Evolutionary conservation across 2,797 vertebrate genomes (phyloP), one percentile per base, ranked within the genome.

Genomic region (Fistularia commersonii): DNA sequence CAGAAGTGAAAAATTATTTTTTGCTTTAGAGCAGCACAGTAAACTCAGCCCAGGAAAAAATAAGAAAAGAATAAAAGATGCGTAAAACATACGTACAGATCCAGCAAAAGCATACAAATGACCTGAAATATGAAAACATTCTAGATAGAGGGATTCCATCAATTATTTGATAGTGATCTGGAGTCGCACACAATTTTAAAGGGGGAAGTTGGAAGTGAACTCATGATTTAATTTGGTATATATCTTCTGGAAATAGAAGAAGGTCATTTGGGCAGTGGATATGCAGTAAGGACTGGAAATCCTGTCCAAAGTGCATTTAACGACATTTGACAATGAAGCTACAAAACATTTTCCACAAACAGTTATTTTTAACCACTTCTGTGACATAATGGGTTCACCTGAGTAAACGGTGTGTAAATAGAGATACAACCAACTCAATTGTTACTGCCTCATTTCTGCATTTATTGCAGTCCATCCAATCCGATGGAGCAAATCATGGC

Each of bases 131-230:
- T 61, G 54, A 61, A 51, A 45, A 41, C 7, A 2, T 0, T 35
- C 42, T 10, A 36, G 50, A 56, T 14, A 39, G 44, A 43, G 60
- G 61, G 61, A 74, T 63, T 64, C 55, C 57, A 74, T 80, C 72
- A 69, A 76, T 81, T 79, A 82, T 82, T 81, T 82, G 76, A 80
- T 80, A 80, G 61, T 13, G 61, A 78, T 73, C 73, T 60, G 40
- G 54, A 75, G 58, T 60, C 8, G 31, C 55, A 51, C 52, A 62
- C 70, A 62, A 64, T 78, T 81, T 80, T 57, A 64, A 59, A 47
- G 56, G 61, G 51, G 32, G 49, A 70, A 50, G 55, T 23, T 43
- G 53, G 48, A 59, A 58, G 55, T 56, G 62, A 74, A 73, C 56
- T 72, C 72, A 14, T 63, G 65, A 82, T 77, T 76, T 80, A 74